Conservation (phyloP, 2,797 vertebrate genomes). For the Tarsius wallacei region DNA sequence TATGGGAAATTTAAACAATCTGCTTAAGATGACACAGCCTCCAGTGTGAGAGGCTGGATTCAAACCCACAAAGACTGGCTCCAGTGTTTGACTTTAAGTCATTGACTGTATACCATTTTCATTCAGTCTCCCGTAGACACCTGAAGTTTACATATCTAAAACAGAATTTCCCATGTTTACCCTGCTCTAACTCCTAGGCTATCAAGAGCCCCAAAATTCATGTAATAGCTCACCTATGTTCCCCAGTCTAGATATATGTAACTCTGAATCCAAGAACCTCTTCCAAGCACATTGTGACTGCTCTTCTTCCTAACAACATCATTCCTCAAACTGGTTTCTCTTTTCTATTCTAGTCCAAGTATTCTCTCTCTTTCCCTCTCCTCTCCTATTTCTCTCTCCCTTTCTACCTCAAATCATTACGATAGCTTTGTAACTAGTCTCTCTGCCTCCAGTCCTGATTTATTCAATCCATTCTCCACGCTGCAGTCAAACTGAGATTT, state of each 20-base stretch:
- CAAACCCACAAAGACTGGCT: not conserved
- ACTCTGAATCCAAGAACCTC: not conserved
- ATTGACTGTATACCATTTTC: not conserved
- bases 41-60: not conserved
- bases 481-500: conserved; percentile 14
- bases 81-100: not conserved
- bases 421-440: not conserved
- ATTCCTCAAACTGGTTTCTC: not conserved
- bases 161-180: not conserved
- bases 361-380: not conserved
- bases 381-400: not conserved
- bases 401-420: too few relatives aligned
- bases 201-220: not conserved
- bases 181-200: not conserved
- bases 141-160: not conserved
- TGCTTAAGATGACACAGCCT: not conserved
- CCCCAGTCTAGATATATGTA: not conserved
- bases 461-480: not conserved
- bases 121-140: not conserved
- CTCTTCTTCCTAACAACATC: not conserved
- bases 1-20: not conserved
- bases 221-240: not conserved
- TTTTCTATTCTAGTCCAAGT: not conserved
- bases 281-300: not conserved
- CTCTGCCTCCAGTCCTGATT: not conserved